These are phyloP conservation scores for Pteropus rufus DNA, from an alignment of 2,797 vertebrate genomes.

Conservation along the genomic window DNA sequence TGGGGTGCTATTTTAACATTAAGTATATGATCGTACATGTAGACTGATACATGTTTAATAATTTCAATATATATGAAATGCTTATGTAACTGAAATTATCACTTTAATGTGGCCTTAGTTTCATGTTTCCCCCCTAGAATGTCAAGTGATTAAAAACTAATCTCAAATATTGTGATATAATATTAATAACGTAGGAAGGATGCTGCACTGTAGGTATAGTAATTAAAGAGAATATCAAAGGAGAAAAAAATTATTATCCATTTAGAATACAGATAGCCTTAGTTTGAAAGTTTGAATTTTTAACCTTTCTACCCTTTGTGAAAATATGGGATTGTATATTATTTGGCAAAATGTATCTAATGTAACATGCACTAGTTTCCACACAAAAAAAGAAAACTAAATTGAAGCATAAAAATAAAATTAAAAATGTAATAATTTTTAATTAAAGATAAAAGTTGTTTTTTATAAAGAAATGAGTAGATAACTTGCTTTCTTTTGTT, in stretches of 20 bases:
- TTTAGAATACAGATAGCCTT: slow-evolving; percentile 50
- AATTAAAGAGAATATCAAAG: slow-evolving; percentile 66
- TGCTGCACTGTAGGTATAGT: slow-evolving; percentile 64
- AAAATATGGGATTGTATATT: slow-evolving; percentile 77
- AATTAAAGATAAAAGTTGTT: slow-evolving; percentile 77
- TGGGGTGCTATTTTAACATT: slow-evolving; percentile 58
- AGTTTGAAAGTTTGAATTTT: slow-evolving; percentile 70
- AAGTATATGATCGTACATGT: not conserved
- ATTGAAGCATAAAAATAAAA: slow-evolving; percentile 74
- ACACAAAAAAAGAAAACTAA: slow-evolving; percentile 77
- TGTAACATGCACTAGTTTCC: slow-evolving; percentile 73
- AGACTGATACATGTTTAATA: not conserved
- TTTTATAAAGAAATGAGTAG: slow-evolving; percentile 72
- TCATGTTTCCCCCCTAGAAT: slow-evolving; percentile 64
- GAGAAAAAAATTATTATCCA: slow-evolving; percentile 56
- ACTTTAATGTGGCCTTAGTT: slow-evolving; percentile 57
- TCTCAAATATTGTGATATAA: slow-evolving; percentile 68
- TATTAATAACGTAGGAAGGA: not conserved
- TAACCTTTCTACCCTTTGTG: slow-evolving; percentile 73
- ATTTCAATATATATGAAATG: slow-evolving; percentile 65
- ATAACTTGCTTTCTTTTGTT: slow-evolving; percentile 52
- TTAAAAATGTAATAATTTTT: not conserved
- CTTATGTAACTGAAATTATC: slow-evolving; percentile 48
- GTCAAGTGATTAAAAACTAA: slow-evolving; percentile 63
- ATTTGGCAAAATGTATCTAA: slow-evolving; percentile 75